phyloP scores from a whole-genome alignment of 2,888 invertebrate genomes.

The Thelaira solivaga region DNA sequence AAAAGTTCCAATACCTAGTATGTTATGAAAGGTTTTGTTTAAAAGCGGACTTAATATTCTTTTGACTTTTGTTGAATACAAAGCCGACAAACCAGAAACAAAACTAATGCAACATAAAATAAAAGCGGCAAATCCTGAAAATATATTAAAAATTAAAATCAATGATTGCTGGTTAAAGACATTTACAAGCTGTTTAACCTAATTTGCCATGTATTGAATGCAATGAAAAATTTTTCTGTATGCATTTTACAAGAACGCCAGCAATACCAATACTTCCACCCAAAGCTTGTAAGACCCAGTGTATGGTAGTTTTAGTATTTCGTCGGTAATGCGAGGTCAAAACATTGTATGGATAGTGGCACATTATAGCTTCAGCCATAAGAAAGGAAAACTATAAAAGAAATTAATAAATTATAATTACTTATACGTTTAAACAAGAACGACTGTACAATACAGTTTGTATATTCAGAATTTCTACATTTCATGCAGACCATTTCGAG shows the following conservation, averaged over 20 bases:
- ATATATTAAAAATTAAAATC: background rate
- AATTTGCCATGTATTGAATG: slow-evolving; percentile 69
- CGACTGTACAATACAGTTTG: too few relatives aligned
- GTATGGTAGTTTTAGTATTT: slow-evolving; percentile 73
- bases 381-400: slow-evolving; percentile 71
- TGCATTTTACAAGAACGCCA: slow-evolving; percentile 71
- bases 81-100: slow-evolving; percentile 70
- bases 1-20: slow-evolving; percentile 71
- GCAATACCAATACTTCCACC: slow-evolving; percentile 72
- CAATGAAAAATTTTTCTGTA: slow-evolving; percentile 69
- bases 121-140: slow-evolving; percentile 71
- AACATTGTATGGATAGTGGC: slow-evolving; percentile 72
- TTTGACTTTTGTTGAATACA: slow-evolving; percentile 69
- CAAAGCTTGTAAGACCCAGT: slow-evolving; percentile 72
- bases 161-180: background rate
- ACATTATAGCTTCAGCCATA: slow-evolving; percentile 75
- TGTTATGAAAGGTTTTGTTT: slow-evolving; percentile 73
- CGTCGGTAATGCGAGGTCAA: slow-evolving; percentile 69
- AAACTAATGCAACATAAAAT: slow-evolving; percentile 71
- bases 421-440: too few relatives aligned
- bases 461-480: too few relatives aligned
- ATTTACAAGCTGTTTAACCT: slow-evolving; percentile 66
- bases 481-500: too few relatives aligned
- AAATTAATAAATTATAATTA: background rate
- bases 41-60: slow-evolving; percentile 69